Conservation (phyloP, 2,113 vertebrate species). For the Notothenia rossii region DNA sequence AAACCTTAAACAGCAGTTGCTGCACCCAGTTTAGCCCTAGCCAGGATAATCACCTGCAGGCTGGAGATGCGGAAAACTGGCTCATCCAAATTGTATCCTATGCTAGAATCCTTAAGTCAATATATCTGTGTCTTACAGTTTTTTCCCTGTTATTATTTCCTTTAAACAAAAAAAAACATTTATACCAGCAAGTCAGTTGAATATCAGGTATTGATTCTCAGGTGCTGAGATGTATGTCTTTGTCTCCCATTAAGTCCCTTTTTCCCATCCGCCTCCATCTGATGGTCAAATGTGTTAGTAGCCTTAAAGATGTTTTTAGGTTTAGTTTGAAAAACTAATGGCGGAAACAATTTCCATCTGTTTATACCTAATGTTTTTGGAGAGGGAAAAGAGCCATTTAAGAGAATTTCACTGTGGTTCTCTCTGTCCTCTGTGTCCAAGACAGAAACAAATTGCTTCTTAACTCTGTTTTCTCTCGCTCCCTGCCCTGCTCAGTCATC, state of each 20-base stretch:
- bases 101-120: constrained; percentile 19
- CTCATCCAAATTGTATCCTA: constrained; percentile 34
- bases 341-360: constrained; percentile 30
- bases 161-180: constrained; percentile 22
- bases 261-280: constrained; percentile 20
- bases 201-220: constrained; percentile 61
- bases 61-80: constrained; percentile 37
- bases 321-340: constrained; percentile 17
- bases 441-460: constrained; percentile 9
- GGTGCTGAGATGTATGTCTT: constrained; percentile 52
- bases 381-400: constrained; percentile 62
- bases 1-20: constrained; percentile 39
- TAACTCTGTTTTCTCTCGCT: constrained; percentile 34
- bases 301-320: constrained; percentile 1
- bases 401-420: constrained; percentile 45
- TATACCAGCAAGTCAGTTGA: constrained; percentile 29
- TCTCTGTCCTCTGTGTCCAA: constrained; percentile 51
- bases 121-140: constrained; percentile 35
- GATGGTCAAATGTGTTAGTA: background rate
- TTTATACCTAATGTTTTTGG: constrained; percentile 28
- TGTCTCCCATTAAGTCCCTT: constrained; percentile 22
- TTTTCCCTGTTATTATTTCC: constrained; percentile 10
- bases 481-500: constrained; percentile 23
- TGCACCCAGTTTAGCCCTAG: constrained; percentile 17
- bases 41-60: constrained; percentile 25